phyloP scores from a whole-genome alignment of 2,888 invertebrate species.

The Sphecodes monilicornis region DNA sequence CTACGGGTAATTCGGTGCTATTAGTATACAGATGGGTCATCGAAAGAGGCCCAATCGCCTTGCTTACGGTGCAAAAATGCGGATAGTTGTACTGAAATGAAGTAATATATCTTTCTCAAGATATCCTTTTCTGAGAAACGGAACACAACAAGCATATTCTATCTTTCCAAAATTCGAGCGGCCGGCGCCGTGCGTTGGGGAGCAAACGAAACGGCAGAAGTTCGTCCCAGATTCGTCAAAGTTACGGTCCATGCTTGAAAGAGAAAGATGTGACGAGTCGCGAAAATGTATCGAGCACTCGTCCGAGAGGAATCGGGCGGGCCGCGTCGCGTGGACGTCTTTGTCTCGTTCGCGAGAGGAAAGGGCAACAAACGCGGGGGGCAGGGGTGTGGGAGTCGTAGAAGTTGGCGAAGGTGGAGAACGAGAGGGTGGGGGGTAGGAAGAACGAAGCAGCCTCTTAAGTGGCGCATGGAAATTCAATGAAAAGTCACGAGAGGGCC shows the following conservation, averaged over 20 bases:
- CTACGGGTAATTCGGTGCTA: too few relatives aligned
- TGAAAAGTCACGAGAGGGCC: constrained; percentile 75
- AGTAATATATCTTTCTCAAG: too few relatives aligned
- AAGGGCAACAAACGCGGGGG: constrained; percentile 30
- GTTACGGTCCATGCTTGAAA: neutral
- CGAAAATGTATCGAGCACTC: constrained; percentile 15
- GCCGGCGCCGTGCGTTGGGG: neutral
- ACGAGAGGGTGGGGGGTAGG: constrained; percentile 6
- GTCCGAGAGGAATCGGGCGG: constrained; percentile 15
- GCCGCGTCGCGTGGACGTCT: constrained; percentile 6
- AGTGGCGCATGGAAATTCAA: constrained; percentile 77
- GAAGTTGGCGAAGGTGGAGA: neutral
- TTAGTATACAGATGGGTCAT: too few relatives aligned
- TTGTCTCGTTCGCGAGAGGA: constrained; percentile 45
- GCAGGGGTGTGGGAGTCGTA: neutral
- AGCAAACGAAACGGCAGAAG: neutral
- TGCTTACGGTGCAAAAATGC: too few relatives aligned
- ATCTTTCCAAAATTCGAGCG: neutral
- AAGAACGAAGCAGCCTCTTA: constrained; percentile 65
- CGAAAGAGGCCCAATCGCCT: too few relatives aligned
- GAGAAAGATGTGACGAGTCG: neutral
- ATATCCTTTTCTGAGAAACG: too few relatives aligned
- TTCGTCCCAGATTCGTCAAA: neutral
- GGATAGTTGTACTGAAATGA: too few relatives aligned
- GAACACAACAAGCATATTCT: too few relatives aligned